Percentiles rank a stretch among this genome's conserved stretches.
phyloP scores from a whole-genome alignment of 1,140 invertebrate genomes.

The Camponotus pennsylvanicus region DNA sequence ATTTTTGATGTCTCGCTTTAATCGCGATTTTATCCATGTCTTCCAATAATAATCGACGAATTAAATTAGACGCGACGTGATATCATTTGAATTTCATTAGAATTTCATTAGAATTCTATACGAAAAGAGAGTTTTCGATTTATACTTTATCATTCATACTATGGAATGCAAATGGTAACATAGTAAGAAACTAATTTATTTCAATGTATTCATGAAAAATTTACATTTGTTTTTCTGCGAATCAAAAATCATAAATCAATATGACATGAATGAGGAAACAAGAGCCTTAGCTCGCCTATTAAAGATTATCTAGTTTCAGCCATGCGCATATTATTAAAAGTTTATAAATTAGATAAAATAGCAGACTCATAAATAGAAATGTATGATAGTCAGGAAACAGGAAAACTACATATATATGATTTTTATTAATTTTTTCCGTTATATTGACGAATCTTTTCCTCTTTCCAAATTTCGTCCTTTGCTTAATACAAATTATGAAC shows the following conservation, averaged over 20 bases:
- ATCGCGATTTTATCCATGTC: not conserved
- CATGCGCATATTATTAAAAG: not conserved
- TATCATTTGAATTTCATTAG: not conserved
- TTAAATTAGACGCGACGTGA: not conserved
- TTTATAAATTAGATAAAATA: not conserved
- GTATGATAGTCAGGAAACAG: not conserved
- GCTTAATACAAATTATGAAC: not conserved
- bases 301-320: not conserved
- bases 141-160: no score
- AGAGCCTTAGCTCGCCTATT: not conserved
- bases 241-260: no score
- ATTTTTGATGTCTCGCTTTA: not conserved
- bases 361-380: constrained; percentile 4
- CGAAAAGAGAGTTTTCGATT: no score
- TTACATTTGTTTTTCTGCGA: no score
- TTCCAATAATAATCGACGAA: not conserved
- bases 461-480: not conserved
- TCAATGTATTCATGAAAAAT: no score
- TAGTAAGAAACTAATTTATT: no score
- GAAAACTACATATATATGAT: not conserved
- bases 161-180: no score
- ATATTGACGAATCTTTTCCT: not conserved
- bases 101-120: no score
- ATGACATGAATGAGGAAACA: no score
- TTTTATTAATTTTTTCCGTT: not conserved